Evolutionary conservation across 2,113 vertebrate species (phyloP).

Genomic region (Nipponia nippon): DNA sequence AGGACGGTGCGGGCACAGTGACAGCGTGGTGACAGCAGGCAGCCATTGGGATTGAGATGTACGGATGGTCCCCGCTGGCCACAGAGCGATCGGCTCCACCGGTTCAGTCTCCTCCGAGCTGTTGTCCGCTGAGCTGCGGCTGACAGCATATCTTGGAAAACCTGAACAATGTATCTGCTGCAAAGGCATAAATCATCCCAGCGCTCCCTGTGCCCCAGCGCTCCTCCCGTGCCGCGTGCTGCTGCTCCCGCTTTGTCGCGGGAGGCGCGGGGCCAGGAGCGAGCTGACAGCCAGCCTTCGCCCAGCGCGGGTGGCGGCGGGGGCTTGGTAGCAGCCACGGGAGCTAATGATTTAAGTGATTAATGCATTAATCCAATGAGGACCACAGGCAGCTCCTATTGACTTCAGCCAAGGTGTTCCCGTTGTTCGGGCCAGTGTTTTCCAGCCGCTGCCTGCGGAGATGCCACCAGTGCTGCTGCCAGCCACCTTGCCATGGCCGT

Average conservation of each 20-base stretch:
- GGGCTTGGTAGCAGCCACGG: not conserved
- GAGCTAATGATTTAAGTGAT: not conserved
- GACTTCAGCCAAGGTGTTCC: not conserved
- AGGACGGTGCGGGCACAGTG: not conserved
- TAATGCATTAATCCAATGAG: too few species aligned
- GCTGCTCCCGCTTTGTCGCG: not conserved
- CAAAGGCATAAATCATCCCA: not conserved
- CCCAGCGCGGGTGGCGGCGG: accelerated
- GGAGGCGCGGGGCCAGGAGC: accelerated
- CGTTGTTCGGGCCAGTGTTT: not conserved
- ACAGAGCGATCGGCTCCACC: accelerated
- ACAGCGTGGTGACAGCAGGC: not conserved
- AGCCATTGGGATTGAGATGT: not conserved
- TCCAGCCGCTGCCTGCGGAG: not conserved
- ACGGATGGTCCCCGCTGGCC: not conserved
- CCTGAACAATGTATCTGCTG: accelerated
- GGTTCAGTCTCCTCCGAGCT: not conserved
- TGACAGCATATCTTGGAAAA: not conserved
- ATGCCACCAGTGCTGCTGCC: not conserved
- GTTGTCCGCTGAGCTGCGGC: accelerated
- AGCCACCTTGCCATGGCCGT: not conserved
- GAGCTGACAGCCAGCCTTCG: not conserved
- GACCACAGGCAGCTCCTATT: not conserved
- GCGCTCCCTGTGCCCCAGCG: not conserved
- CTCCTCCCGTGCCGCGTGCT: not conserved